phyloP scores from a whole-genome alignment of 1,140 invertebrate species.

The Littorina saxatilis region DNA sequence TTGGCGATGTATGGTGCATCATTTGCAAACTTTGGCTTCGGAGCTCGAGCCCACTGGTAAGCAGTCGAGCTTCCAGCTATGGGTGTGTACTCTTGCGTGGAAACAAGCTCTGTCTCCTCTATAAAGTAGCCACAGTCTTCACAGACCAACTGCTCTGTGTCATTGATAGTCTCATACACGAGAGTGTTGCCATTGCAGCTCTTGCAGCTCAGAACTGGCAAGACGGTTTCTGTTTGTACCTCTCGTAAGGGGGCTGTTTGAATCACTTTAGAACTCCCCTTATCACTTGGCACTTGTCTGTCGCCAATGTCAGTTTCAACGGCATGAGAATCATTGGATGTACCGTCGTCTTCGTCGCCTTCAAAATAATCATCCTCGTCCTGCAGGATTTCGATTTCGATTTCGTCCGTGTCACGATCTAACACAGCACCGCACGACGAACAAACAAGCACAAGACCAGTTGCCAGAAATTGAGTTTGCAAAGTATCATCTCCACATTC shows the following conservation, averaged over 20 bases:
- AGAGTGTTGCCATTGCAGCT: not conserved
- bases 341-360: not conserved
- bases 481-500: conserved; percentile 6
- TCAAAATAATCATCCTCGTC: not conserved
- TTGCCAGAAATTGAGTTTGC: not conserved
- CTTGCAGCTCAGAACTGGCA: not conserved
- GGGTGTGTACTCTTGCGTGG: not conserved
- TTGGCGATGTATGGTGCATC: not conserved
- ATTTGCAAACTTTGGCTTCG: not conserved
- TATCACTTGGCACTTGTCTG: too few species aligned
- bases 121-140: conserved; percentile 28
- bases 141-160: conserved; percentile 23
- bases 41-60: conserved; percentile 22
- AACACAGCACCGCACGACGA: not conserved
- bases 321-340: not conserved
- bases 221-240: too few species aligned
- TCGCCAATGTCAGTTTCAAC: too few species aligned
- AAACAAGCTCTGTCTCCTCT: conserved; percentile 6
- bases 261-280: not conserved
- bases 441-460: not conserved
- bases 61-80: not conserved
- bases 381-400: not conserved
- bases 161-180: conserved; percentile 8
- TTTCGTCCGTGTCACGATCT: not conserved
- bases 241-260: too few species aligned